Base-by-base conservation (phyloP, 2,797 vertebrate genomes). In the Amblyraja radiata region DNA sequence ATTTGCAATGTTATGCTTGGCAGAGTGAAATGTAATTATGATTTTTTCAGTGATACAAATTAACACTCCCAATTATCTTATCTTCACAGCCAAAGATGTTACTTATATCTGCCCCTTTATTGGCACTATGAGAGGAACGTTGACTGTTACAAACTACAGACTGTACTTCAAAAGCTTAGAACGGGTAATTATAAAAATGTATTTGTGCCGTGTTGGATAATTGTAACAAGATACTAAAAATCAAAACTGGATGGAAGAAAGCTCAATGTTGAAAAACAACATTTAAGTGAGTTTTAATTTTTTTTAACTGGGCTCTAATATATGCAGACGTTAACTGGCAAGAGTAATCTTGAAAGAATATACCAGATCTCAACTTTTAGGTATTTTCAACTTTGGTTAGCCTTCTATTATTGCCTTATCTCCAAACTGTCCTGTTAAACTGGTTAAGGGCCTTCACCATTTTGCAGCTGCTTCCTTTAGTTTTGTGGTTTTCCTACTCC, bases 61-160 rank as follows among this genome's bases (percentile, higher is more conserved):
- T 77, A 32, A 36, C 61, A 93, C 25, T 54, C 14, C 14, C 28
- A 21, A 9, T 39, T 80, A 28, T 58, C 77, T 93, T 76, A n/a
- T 92, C 65, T 88, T 94, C 94, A 16, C 94, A 99, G 99, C 97
- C 90, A 98, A 98, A 95, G 98, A 99, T 94, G 97, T 99, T 94
- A 99, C 98, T 93, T 99, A 99, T 93, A 98, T 99, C 95, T 99
- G 99, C 94, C 99, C 98, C 2, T 99, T 99, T 95, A 97, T 97
- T 93, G 99, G 98, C 94, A 97, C 98, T 81, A 95, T 99, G 93
- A 97, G 97, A 94, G 99, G 99, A 95, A 97, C 96, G 0, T 95
- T 99, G 94, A 98, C 97, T 0, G 97, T 99, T 93, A 99, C 98
- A 93, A 99, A 98, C 97, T 99, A 99, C 95, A 98, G 98, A 93